Evolutionary conservation across 2,797 vertebrate species (phyloP), one percentile per base, ranked within the genome.

Genomic region (Cirrhinus molitorella): DNA sequence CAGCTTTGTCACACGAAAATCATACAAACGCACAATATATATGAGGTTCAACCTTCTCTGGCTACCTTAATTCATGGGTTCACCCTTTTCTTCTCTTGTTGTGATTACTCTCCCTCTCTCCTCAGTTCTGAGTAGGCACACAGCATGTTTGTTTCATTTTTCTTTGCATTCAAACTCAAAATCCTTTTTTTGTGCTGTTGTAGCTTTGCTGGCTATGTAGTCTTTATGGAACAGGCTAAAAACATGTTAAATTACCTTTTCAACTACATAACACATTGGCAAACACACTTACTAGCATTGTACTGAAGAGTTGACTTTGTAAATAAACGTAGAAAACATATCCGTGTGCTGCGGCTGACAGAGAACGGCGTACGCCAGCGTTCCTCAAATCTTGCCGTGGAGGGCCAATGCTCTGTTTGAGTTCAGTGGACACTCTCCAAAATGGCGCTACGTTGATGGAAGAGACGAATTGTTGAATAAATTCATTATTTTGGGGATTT

Each of bases 1-100:
- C 49, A 66, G 80, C 59, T n/a, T 75, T 83, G 47, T 72, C 72
- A 43, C 59, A 76, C 23, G 5, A 16, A 83, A 83, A 57, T 73
- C 57, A 37, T 57, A 75, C 71, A 83, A 8, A 66, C 0, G 7
- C 45, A 21, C 47, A 75, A 67, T 83, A 53, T 67, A 21, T 76
- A 51, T 73, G n/a, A 16, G 43, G 47, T 53, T 66, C 31, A 75
- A 43, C 34, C 61, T 55, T 47, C 71, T 75, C 34, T 8, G 5
- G 28, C 71, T 74, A 23, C 45, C 28, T 25, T 73, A 40, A 63
- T 74, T 72, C 68, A 73, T 47, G 25, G 55, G 31, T 82, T 75
- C n/a, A 23, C n/a, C 5, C 13, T 43, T 68, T 68, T 12, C 45
- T 66, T 6, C 40, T 8, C 63, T 79, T 79, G 21, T 53, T 53